Base-by-base conservation (phyloP, 2,888 invertebrate species). In the Melipona beecheii region DNA sequence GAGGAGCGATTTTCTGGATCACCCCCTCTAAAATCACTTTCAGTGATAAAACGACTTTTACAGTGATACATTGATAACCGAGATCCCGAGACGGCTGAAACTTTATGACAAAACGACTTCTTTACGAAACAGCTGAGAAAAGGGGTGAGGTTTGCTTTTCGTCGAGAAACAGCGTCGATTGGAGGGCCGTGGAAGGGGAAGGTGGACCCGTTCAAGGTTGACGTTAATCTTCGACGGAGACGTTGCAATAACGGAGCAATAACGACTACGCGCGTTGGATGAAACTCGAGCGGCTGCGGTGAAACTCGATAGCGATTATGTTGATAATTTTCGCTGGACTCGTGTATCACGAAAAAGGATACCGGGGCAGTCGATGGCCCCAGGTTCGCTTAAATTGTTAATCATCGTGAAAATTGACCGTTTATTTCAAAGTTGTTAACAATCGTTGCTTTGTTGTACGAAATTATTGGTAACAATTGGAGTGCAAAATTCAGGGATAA, bases 231-330 rank as follows among this genome's bases (percentile, higher is more conserved):
- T 64, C 73, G 1, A 2, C 36, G 54, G n/a, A 43, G 50, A 72
- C 56, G 56, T 60, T 68, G 69, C 43, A 65, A 43, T 58, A 69
- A 50, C 27, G 27, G 65, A 77, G 60, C 68, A 75, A 60, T 71
- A 71, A 71, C 65, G 70, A 68, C 65, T 60, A 66, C 68, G 56
- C 71, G 56, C 66, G 62, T 54, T 43, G 58, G 31, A 27, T n/a
- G 81, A 75, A 82, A 82, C 70, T 54, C 43, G 80, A 82, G 70
- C 56, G 31, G 81, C 54, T 27, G n/a, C 56, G 19, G 68, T 21
- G 66, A 72, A 79, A 73, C 79, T 70, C 19, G 31, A n/a, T 24
- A 24, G 31, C 65, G 71, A 78, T 78, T 78, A 73, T 31, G 73
- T 60, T 74, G 68, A 83, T 83, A 72, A 71, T 73, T 81, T 68